These are phyloP conservation scores for Drosophila conformis DNA, from an alignment of 2,888 invertebrate genomes.

Conservation along the genomic window DNA sequence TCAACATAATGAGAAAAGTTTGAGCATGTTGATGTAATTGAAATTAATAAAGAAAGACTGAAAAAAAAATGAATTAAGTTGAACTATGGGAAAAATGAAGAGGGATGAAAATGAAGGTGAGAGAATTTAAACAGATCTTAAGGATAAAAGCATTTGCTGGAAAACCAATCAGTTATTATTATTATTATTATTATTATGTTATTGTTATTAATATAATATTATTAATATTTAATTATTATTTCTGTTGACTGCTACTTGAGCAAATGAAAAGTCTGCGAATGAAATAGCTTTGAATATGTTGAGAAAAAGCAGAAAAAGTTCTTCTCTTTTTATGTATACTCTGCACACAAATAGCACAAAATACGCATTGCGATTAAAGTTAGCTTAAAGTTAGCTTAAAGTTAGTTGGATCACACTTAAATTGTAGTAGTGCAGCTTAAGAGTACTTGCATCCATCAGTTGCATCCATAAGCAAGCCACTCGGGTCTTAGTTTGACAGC, in stretches of 20 bases:
- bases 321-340: not conserved
- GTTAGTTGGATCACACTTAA: not conserved
- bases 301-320: too few relatives aligned
- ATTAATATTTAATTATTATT: too few relatives aligned
- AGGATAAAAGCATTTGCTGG: not conserved
- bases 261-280: too few relatives aligned
- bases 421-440: not conserved
- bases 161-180: not conserved
- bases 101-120: not conserved
- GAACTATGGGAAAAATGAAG: not conserved
- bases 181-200: too few relatives aligned
- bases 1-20: constrained; percentile 7
- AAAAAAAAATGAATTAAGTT: not conserved
- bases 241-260: too few relatives aligned
- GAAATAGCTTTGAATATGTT: too few relatives aligned
- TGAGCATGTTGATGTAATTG: not conserved
- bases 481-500: constrained; percentile 15
- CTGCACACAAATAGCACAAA: not conserved
- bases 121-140: not conserved
- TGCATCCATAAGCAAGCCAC: constrained; percentile 12
- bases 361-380: not conserved
- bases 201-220: too few relatives aligned
- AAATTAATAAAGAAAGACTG: not conserved
- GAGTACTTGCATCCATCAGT: not conserved
- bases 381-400: not conserved